phyloP scores from a whole-genome alignment of 2,113 vertebrate genomes.

The Eidolon helvum region DNA sequence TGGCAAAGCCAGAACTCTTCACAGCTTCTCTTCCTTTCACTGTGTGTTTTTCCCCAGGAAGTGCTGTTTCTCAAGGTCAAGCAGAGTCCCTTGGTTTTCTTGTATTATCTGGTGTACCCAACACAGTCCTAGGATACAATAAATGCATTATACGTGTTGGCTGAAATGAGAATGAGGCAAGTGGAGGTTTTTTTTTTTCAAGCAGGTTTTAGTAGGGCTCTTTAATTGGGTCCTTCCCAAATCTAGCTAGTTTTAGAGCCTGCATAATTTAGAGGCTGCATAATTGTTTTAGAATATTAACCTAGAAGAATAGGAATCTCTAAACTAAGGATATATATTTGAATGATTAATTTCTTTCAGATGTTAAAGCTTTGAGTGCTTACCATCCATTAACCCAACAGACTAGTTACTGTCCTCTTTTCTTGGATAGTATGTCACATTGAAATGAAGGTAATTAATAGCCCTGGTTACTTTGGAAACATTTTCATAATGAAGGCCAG shows the following conservation, averaged over 20 bases:
- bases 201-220: background rate
- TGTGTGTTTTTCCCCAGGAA: background rate
- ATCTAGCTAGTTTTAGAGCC: background rate
- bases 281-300: background rate
- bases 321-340: background rate
- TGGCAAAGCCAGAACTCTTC: background rate
- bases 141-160: background rate
- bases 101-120: background rate
- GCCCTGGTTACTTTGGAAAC: background rate
- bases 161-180: background rate
- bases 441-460: background rate
- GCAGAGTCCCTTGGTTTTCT: background rate
- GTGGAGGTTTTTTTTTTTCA: background rate
- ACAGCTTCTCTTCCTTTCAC: background rate
- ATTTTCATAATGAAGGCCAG: background rate
- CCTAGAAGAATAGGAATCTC: background rate
- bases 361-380: slow-evolving; percentile 14
- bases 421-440: background rate
- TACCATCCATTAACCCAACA: background rate
- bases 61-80: slow-evolving; percentile 24
- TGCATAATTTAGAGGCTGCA: background rate
- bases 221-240: background rate
- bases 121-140: background rate
- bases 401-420: background rate
- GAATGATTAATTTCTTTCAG: background rate